Percentiles rank a stretch among this genome's conserved stretches.
Evolutionary conservation across 2,113 vertebrate genomes (phyloP).

Genomic region (Xenopus tropicalis): DNA sequence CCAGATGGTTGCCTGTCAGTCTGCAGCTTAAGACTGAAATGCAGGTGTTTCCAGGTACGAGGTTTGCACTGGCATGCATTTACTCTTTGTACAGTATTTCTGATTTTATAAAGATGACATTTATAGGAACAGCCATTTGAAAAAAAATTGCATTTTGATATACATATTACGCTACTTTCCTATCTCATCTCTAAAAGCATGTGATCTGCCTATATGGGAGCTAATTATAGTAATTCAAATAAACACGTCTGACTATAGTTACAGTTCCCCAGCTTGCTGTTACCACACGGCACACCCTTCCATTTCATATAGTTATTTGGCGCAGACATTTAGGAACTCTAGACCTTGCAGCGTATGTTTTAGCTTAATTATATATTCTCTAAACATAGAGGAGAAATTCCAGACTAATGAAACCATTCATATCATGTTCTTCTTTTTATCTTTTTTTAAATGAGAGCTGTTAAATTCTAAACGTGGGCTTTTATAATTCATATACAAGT

Average conservation of each 20-base stretch:
- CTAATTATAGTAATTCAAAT: constrained; percentile 29
- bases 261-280: constrained; percentile 8
- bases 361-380: no score
- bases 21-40: constrained; percentile 27
- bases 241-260: background rate
- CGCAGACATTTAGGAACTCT: no score
- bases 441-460: no score
- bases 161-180: background rate
- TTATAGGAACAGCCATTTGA: background rate
- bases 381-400: background rate
- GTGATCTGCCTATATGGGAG: background rate
- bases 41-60: constrained; percentile 25
- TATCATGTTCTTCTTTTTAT: no score
- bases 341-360: background rate
- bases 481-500: no score
- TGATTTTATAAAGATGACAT: no score
- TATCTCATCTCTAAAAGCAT: background rate
- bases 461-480: no score
- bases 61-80: no score
- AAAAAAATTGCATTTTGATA: background rate
- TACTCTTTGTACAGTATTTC: no score
- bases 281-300: background rate
- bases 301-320: background rate
- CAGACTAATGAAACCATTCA: background rate
- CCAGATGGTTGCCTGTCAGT: constrained; percentile 42